Evolutionary conservation across 1,140 invertebrate species (phyloP), one percentile per base, ranked within the genome.

Genomic region (Solen grandis): DNA sequence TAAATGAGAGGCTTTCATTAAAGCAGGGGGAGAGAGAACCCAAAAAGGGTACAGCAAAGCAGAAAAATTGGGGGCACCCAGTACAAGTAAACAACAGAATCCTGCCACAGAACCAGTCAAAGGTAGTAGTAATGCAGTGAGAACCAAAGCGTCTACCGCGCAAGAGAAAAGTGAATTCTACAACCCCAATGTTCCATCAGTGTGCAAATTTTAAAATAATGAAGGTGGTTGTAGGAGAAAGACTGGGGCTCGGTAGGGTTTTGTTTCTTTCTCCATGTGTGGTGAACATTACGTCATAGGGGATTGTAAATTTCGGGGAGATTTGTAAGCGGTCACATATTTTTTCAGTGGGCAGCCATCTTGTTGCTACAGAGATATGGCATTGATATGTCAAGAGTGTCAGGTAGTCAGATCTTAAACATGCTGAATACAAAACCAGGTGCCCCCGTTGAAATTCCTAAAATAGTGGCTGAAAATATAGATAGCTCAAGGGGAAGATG

Each of bases 121-220:
- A n/a, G n/a, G n/a, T n/a, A n/a, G n/a, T n/a, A n/a, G n/a, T n/a
- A n/a, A n/a, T n/a, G n/a, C n/a, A n/a, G n/a, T n/a, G n/a, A n/a
- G n/a, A n/a, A n/a, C n/a, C n/a, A n/a, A n/a, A n/a, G n/a, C n/a
- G n/a, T n/a, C n/a, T n/a, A n/a, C n/a, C n/a, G n/a, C n/a, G n/a
- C n/a, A n/a, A n/a, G n/a, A n/a, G n/a, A n/a, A n/a, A n/a, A n/a
- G n/a, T n/a, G n/a, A n/a, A n/a, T n/a, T n/a, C n/a, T n/a, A n/a
- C 35, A 70, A 70, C 57, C 66, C 36, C 33, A 76, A 66, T 31
- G 25, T 52, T 14, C 74, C 74, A 22, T 27, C 74, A 19, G 46
- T 76, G 50, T 76, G 74, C 36, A 76, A 76, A 36, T 76, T 76
- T 52, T 76, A 76, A 55, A 38, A 76, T n/a, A 65, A 76, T 76